phyloP scores from a whole-genome alignment of 1,140 invertebrate species.

The Cephus cinctus region DNA sequence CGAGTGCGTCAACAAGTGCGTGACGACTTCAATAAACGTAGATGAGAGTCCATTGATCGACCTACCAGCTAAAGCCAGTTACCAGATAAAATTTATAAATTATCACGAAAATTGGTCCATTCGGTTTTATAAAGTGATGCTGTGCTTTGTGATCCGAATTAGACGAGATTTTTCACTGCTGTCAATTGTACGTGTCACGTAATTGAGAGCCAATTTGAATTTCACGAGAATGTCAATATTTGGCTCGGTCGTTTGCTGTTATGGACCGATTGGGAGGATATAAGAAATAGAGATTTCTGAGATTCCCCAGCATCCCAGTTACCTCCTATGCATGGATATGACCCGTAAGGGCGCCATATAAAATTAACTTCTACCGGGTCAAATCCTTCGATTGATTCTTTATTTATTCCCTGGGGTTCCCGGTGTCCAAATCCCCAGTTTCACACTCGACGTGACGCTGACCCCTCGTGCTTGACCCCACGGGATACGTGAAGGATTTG shows the following conservation, averaged over 20 bases:
- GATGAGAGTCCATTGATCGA: no score
- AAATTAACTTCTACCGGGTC: neutral
- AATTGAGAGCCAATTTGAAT: neutral
- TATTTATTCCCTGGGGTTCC: slow-evolving; percentile 21
- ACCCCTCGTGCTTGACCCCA: slow-evolving; percentile 38
- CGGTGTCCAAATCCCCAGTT: slow-evolving; percentile 32
- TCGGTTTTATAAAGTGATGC: no score
- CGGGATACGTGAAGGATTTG: slow-evolving; percentile 22
- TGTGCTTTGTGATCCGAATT: no score
- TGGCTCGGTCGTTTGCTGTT: neutral
- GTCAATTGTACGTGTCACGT: no score
- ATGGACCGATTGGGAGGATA: neutral
- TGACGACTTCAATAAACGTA: no score
- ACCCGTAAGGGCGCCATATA: slow-evolving; percentile 4
- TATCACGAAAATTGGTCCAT: no score
- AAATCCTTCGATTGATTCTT: slow-evolving; percentile 34
- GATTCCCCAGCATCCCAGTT: neutral
- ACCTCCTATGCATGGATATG: neutral
- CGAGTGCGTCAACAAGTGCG: no score
- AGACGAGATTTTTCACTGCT: neutral
- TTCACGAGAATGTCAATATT: neutral
- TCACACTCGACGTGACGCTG: slow-evolving; percentile 43
- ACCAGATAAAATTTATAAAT: no score
- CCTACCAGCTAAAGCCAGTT: no score
- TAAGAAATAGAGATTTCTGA: neutral